Conservation (phyloP, 30 jellyfish, hydroid and myxozoan genomes). For the Morbakka virulenta region DNA sequence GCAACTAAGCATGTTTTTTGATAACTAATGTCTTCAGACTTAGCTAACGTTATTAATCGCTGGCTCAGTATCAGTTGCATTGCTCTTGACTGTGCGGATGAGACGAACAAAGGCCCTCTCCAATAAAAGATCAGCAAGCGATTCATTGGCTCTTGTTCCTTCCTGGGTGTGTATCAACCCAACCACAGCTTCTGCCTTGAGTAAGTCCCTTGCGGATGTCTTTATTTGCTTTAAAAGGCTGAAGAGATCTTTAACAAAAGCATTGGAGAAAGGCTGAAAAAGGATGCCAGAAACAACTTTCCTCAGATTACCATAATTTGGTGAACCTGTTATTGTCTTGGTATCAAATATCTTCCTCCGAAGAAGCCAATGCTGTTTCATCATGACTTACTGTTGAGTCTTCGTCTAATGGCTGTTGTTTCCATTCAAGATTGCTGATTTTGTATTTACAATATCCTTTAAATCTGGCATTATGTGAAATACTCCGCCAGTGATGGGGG, state of each 20-base stretch:
- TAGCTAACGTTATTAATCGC: too few relatives aligned
- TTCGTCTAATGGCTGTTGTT: conserved; percentile 6
- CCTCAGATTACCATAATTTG: not conserved
- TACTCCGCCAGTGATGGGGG: not conserved
- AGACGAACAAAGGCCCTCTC: not conserved
- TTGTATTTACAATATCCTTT: not conserved
- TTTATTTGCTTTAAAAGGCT: not conserved
- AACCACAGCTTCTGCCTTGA: not conserved
- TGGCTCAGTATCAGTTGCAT: not conserved
- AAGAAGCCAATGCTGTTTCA: not conserved
- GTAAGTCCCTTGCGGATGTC: not conserved
- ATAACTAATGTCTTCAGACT: too few relatives aligned
- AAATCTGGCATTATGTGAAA: not conserved
- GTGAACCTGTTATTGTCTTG: not conserved
- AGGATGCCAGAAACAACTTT: not conserved
- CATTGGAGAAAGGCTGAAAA: not conserved
- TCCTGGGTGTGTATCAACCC: not conserved
- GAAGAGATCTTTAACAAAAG: not conserved
- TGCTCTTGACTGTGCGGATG: not conserved
- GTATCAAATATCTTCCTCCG: not conserved
- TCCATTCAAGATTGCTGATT: conserved; percentile 5
- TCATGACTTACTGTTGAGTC: not conserved
- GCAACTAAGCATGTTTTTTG: too few relatives aligned
- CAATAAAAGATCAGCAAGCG: not conserved
- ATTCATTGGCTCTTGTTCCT: not conserved